phyloP scores from a whole-genome alignment of 2,113 vertebrate species.

The Indicator indicator region DNA sequence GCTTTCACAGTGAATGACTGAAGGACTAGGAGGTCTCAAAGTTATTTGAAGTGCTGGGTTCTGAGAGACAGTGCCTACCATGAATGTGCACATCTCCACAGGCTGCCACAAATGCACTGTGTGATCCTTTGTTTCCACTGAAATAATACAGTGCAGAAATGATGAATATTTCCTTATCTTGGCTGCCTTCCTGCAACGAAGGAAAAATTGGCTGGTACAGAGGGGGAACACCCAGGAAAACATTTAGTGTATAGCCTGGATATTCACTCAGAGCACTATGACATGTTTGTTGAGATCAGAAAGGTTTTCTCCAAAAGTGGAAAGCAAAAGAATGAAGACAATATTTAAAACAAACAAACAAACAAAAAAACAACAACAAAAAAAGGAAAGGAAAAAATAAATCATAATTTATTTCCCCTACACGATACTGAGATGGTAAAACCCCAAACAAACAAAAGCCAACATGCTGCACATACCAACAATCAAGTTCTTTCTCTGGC shows the following conservation, averaged over 20 bases:
- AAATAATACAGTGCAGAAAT: constrained; percentile 65
- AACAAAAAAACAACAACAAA: too few species aligned
- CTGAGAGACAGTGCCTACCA: background rate
- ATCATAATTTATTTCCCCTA: rapidly evolving
- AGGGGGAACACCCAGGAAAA: constrained; percentile 68
- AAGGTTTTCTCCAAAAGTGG: background rate
- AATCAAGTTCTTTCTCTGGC: background rate
- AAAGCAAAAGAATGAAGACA: background rate
- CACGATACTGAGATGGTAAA: rapidly evolving
- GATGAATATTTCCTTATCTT: constrained; percentile 75
- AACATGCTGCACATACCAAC: background rate
- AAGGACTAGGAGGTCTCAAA: background rate
- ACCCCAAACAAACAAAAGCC: background rate
- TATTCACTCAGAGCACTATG: background rate
- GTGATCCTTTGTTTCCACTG: constrained; percentile 73
- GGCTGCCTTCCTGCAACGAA: constrained; percentile 62
- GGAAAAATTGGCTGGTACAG: constrained; percentile 63
- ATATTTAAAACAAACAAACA: background rate
- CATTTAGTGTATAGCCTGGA: constrained; percentile 3
- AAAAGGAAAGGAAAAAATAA: too few species aligned
- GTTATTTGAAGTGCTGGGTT: background rate
- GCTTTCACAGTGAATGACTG: background rate
- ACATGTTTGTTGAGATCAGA: background rate
- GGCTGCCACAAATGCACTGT: background rate
- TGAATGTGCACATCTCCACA: background rate